phyloP scores from a whole-genome alignment of 2,797 vertebrate species.

The Melopsittacus undulatus region DNA sequence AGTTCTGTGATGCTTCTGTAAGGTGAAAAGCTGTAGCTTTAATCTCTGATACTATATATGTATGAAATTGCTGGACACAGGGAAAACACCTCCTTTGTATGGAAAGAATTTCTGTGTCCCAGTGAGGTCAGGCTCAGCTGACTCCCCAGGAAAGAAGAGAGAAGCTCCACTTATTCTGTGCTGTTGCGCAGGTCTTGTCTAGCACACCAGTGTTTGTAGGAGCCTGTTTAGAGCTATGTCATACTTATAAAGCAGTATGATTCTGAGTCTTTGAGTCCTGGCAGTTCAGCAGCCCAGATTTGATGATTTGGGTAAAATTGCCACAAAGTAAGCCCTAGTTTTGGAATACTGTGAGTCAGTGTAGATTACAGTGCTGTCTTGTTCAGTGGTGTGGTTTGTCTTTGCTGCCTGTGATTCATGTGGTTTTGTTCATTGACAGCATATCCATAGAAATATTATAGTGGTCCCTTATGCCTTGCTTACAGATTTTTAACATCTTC shows the following conservation, averaged over 20 bases:
- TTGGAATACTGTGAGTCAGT: neutral
- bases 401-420: neutral
- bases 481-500: neutral
- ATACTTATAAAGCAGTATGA: neutral
- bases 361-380: neutral
- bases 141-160: neutral
- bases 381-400: neutral
- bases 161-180: neutral
- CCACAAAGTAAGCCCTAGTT: neutral
- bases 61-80: neutral
- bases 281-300: neutral
- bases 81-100: neutral
- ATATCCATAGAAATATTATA: neutral
- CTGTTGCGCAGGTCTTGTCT: neutral
- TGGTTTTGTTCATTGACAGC: neutral
- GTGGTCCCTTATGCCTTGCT: neutral
- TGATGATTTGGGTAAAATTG: neutral
- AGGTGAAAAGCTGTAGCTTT: neutral
- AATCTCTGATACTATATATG: neutral
- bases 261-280: neutral
- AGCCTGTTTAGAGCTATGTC: neutral
- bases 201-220: neutral
- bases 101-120: neutral
- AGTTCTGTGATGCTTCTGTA: neutral
- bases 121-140: neutral